Evolutionary conservation across 2,797 vertebrate species (phyloP), one percentile per base, ranked within the genome.

Genomic region (Luscinia megarhynchos): DNA sequence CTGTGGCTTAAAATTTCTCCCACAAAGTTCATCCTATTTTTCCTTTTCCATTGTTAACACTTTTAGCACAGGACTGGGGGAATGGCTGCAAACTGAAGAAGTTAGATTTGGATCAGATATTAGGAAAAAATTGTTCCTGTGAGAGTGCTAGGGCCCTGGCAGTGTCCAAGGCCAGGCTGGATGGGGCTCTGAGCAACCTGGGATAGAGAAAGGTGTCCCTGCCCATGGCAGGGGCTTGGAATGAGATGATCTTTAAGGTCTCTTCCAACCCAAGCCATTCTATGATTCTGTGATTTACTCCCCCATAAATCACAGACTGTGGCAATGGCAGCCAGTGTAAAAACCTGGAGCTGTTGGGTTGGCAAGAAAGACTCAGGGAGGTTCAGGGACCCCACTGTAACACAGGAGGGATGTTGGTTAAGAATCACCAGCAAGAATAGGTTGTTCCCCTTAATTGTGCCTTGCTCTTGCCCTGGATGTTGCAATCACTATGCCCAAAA

Each of bases 381-480:
- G 48, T 30, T 62, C 64, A 69, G 40, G 30, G 24, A 8, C n/a
- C 21, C 14, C 24, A 15, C 1, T 10, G 5, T 5, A 12, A 12
- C 24, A 30, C 17, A 5, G 0, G 0, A 13, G 30, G 14, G 41
- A 29, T 6, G 9, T 4, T 77, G 48, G 40, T 21, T 46, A 18
- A 21, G 30, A 26, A 22, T 26, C 20, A 41, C 6, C 24, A 77
- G 34, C 64, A 69, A 54, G 41, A 55, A 48, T 2, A 69, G 41
- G 10, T 6, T 69, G 29, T 10, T 69, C 6, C 55, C 19, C 34
- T 54, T 40, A 26, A 41, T 0, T 34, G 13, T 34, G 24, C 24
- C 6, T 15, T 24, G 20, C 18, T 69, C 48, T 3, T 26, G 24
- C 14, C 40, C 30, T 8, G 4, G 20, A 40, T 46, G 26, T 26